A percentile compares a stretch with the other conserved stretches of the same genome.
phyloP scores from a whole-genome alignment of 2,888 invertebrate species.

The Ormyrus labotus region DNA sequence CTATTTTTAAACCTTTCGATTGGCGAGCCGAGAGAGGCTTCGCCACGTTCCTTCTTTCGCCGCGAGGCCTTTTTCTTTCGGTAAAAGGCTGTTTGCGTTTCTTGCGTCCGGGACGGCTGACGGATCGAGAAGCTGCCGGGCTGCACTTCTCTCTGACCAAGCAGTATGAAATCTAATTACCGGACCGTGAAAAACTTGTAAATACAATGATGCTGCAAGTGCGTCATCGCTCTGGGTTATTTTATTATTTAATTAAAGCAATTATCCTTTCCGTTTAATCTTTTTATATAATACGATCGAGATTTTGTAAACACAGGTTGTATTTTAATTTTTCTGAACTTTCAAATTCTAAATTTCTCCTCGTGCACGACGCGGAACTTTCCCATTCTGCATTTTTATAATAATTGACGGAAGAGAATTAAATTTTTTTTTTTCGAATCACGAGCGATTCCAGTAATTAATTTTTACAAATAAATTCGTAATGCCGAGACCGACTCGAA shows the following conservation, averaged over 20 bases:
- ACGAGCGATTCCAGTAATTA: no score
- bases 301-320: no score
- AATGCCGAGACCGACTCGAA: no score
- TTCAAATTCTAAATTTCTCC: no score
- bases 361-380: no score
- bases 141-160: not conserved
- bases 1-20: conserved; percentile 42
- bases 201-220: conserved; percentile 2
- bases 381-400: no score
- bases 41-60: not conserved
- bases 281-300: no score
- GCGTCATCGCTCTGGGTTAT: no score
- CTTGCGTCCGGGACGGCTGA: not conserved
- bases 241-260: not conserved
- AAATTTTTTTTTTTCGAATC: no score
- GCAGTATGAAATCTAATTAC: conserved; percentile 17
- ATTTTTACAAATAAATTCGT: no score
- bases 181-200: not conserved
- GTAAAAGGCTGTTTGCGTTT: conserved; percentile 20
- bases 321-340: no score
- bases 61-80: conserved; percentile 4
- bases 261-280: not conserved
- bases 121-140: not conserved
- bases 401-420: no score
- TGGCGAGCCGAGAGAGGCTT: not conserved